Conservation (phyloP, 2,113 vertebrate genomes). For the Rattus norvegicus region GRCr8 NC_086022.1:94976501-94977000, state of each 20-base stretch:
- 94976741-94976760: not conserved
- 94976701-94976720: not conserved
- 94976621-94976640: no score
- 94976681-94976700: no score
- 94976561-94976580: not conserved
- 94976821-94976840: not conserved
- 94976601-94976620: not conserved
- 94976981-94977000: not conserved
- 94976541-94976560: not conserved
- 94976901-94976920: not conserved
- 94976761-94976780: not conserved
- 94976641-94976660: no score
- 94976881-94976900: not conserved
- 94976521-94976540: not conserved
- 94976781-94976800: not conserved
- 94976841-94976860: constrained; percentile 4
- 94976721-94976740: not conserved
- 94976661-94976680: no score
- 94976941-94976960: not conserved
- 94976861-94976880: not conserved
- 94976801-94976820: not conserved
- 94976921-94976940: not conserved
- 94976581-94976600: not conserved
- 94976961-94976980: not conserved
- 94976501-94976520: not conserved